A percentile compares a stretch with the other conserved stretches of the same genome.
These are phyloP conservation scores for Cetoscarus ocellatus DNA, from an alignment of 2,797 vertebrate species.

Conservation along the genomic window DNA sequence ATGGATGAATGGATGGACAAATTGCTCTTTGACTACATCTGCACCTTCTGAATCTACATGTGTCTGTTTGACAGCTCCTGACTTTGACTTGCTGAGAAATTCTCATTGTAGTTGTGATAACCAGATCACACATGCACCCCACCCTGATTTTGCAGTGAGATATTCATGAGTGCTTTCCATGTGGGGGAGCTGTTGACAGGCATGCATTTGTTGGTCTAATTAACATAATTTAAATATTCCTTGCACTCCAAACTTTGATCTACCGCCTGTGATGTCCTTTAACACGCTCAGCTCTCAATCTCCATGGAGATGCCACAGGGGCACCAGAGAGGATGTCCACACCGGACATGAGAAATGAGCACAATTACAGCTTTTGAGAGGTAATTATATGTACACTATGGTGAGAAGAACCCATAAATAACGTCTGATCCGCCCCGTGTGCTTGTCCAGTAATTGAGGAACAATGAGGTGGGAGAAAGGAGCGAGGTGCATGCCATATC, in stretches of 20 bases:
- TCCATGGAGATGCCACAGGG: constrained; percentile 53
- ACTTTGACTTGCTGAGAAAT: too few relatives aligned
- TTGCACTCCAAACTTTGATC: constrained; percentile 32
- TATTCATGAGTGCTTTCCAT: not conserved
- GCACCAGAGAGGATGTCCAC: constrained; percentile 40
- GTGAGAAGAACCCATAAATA: constrained; percentile 71
- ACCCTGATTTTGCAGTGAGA: not conserved
- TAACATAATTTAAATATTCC: constrained; percentile 11
- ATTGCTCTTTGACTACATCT: too few relatives aligned
- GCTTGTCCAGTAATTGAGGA: constrained; percentile 73
- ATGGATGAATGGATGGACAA: too few relatives aligned
- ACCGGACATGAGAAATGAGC: constrained; percentile 78
- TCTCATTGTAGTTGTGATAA: too few relatives aligned
- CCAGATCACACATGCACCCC: too few relatives aligned
- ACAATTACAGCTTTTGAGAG: constrained; percentile 80
- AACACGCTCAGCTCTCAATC: constrained; percentile 55
- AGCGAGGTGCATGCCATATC: constrained; percentile 17
- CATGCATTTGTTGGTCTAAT: not conserved
- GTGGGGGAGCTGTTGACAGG: not conserved
- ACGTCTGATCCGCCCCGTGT: constrained; percentile 46
- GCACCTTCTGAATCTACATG: too few relatives aligned
- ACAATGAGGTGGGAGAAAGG: constrained; percentile 66
- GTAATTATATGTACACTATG: constrained; percentile 73
- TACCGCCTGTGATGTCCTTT: constrained; percentile 50
- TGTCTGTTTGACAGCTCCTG: too few relatives aligned